These are phyloP conservation scores for Andrena hattorfiana DNA, from an alignment of 2,888 invertebrate genomes.

Conservation along the genomic window DNA sequence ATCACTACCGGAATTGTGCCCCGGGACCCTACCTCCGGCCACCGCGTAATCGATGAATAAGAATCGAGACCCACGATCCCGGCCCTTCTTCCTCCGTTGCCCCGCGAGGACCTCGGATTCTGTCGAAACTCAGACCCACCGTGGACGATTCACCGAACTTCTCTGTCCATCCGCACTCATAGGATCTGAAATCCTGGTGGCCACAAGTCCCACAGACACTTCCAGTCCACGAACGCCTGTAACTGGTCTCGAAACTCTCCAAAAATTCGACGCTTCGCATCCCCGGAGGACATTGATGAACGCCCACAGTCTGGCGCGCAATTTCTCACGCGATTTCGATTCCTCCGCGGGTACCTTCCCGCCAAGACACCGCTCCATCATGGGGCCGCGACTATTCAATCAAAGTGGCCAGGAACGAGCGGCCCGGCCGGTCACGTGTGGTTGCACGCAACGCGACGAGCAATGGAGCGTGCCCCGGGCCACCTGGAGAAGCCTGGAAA, in stretches of 20 bases:
- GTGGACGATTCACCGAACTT: not conserved
- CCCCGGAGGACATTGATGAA: not conserved
- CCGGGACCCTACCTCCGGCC: slow-evolving; percentile 43
- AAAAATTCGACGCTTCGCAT: not conserved
- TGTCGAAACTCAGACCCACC: not conserved
- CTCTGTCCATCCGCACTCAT: not conserved
- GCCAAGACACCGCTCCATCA: slow-evolving; percentile 32
- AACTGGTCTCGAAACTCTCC: not conserved
- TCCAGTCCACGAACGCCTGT: too few species aligned
- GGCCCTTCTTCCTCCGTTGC: not conserved
- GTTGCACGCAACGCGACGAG: slow-evolving; percentile 51
- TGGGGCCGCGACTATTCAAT: slow-evolving; percentile 31
- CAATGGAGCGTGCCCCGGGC: slow-evolving; percentile 56
- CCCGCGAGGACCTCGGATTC: not conserved
- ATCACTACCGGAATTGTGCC: slow-evolving; percentile 63
- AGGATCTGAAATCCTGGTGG: too few species aligned
- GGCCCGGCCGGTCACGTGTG: slow-evolving; percentile 55
- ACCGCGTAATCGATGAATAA: slow-evolving; percentile 59
- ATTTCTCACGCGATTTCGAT: slow-evolving; percentile 14
- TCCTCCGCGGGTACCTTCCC: not conserved
- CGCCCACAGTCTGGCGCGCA: not conserved
- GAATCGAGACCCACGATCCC: slow-evolving; percentile 35
- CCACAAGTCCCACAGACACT: too few species aligned
- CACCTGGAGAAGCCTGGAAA: slow-evolving; percentile 17
- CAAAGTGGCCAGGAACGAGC: slow-evolving; percentile 36